phyloP scores from a whole-genome alignment of 2,113 vertebrate species.

The Zosterops borbonicus region DNA sequence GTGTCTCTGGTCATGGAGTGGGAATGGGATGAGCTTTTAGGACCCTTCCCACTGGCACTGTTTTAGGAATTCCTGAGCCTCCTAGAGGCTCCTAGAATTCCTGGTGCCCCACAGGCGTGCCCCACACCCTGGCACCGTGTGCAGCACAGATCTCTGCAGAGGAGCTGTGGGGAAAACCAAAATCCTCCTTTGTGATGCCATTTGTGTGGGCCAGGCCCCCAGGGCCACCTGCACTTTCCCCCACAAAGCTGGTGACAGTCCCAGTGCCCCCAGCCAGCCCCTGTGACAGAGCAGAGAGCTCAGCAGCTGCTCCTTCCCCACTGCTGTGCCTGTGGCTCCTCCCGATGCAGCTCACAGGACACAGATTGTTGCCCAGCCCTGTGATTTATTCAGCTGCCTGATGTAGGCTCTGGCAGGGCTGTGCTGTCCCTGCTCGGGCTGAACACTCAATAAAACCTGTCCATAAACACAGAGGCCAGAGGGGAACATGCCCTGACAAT shows the following conservation, averaged over 20 bases:
- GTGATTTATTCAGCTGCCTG: constrained; percentile 30
- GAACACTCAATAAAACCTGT: background rate
- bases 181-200: background rate
- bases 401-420: background rate
- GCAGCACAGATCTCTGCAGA: background rate
- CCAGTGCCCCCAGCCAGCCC: background rate
- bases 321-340: background rate
- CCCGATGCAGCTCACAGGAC: accelerated
- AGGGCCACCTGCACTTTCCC: background rate
- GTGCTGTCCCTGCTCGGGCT: background rate
- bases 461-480: constrained; percentile 20
- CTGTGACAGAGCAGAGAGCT: background rate
- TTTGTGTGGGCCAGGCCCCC: background rate
- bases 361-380: background rate
- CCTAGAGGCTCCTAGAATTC: too few species aligned
- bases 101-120: too few species aligned
- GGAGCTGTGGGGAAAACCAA: background rate
- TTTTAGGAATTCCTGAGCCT: background rate
- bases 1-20: background rate
- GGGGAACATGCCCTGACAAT: background rate
- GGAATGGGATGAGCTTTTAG: background rate
- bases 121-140: accelerated
- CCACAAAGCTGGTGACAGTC: background rate
- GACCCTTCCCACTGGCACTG: background rate
- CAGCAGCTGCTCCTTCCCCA: background rate